Evolutionary conservation across 2,797 vertebrate species (phyloP), one percentile per base, ranked within the genome.

Genomic region (Arnoldichthys spilopterus): DNA sequence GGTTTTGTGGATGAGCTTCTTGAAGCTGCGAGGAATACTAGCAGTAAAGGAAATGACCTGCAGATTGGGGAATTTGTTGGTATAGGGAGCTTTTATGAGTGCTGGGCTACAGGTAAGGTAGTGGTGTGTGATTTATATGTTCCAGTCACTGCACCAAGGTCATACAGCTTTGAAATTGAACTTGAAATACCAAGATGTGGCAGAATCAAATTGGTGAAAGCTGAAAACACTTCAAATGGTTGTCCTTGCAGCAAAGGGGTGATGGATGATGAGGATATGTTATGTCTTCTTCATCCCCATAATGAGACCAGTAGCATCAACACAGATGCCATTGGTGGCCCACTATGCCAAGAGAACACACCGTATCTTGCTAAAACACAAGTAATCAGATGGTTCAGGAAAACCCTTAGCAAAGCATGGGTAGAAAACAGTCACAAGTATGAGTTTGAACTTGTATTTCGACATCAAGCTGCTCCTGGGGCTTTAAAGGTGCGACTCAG

Each of bases 321-420:
- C 34, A 32, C 16, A 2, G 88, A 89, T 1, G 84, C 89, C 63
- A 83, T 85, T 34, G 90, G 91, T 34, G 84, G 89, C n/a, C 87
- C 89, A 0, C 82, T 97, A 30, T 98, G 96, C 78, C 86, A 87
- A 16, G 92, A 89, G 56, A 92, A 91, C 59, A 93, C 93, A 6
- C 86, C 90, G 0, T 95, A 94, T 84, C 90, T 98, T 54, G 94
- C 96, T 71, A 92, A 92, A 0, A 78, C 91, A 26, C 91, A 91
- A 76, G 95, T 97, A 16, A 92, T 92, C 89, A 95, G 91, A 69
- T 97, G 96, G 97, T 98, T 98, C 87, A 95, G 95, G 83, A 90
- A 83, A 0, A 91, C 90, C 0, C 82, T 96, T 72, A 96, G 92
- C 84, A 92, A 93, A 84, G 95, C 96, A 6, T 98, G 98, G 97